These are phyloP conservation scores for Halcyon chelicuti DNA, from an alignment of 2,797 vertebrate genomes.

Conservation along the genomic window DNA sequence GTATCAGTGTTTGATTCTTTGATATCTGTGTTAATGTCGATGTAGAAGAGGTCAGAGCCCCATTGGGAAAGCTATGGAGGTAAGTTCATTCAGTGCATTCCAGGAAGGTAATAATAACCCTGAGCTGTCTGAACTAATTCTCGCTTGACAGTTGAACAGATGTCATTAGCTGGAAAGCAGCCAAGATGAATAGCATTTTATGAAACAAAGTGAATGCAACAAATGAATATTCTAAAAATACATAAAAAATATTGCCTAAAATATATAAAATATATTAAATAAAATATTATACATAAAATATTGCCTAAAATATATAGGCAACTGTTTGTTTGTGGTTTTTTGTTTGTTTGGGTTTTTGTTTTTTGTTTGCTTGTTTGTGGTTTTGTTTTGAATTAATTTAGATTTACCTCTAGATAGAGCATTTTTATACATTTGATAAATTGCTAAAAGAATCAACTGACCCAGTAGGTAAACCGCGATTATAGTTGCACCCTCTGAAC, in stretches of 20 bases:
- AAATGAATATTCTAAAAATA: background rate
- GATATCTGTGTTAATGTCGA: background rate
- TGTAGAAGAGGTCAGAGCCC: background rate
- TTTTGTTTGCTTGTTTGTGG: background rate
- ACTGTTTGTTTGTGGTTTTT: background rate
- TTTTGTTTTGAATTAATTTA: background rate
- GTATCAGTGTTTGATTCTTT: background rate
- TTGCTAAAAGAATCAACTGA: background rate
- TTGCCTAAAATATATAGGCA: background rate
- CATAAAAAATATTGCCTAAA: too few species aligned
- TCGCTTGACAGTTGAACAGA: background rate
- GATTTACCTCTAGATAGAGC: background rate
- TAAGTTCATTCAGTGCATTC: slow-evolving; percentile 4
- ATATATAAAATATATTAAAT: too few species aligned
- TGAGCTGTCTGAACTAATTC: background rate
- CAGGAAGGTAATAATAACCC: background rate
- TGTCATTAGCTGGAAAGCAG: background rate
- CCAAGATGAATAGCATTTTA: background rate
- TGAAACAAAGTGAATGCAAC: background rate
- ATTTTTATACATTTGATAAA: background rate
- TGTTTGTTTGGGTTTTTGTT: background rate
- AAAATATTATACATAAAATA: too few species aligned
- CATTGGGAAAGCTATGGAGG: background rate
- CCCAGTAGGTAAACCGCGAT: background rate
- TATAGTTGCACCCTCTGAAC: background rate